Evolutionary conservation across 2,888 invertebrate genomes (phyloP), one percentile per base, ranked within the genome.

Genomic region (Eurytoma adleriae): DNA sequence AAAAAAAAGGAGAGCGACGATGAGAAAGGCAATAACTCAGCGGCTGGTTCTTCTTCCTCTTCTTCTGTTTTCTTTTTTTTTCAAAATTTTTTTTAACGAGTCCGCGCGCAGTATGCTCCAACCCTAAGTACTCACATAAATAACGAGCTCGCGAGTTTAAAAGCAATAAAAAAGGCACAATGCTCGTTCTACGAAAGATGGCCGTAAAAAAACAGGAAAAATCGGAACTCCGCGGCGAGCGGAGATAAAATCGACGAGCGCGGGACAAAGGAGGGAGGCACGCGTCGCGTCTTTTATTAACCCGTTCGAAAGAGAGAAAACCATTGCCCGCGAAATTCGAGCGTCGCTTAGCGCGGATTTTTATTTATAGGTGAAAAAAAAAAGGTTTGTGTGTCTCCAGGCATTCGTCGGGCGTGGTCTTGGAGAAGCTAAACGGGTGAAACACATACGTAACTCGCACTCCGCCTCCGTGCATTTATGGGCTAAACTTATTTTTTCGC

Each of bases 341-440:
- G 54, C 24, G 24, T 24, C 24, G 24, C 24, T 24, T 24, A 24
- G 14, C 5, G 64, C 56, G 20, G 18, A 20, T 69, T 76, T 57
- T 62, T 56, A 70, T 77, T 77, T 77, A 64, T 64, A 77, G 18
- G 18, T 30, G 75, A 52, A 66, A 20, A 62, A 62, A 16, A 40
- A 40, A 40, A 40, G 40, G 0, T 3, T 7, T 0, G 7, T 0
- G 0, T 40, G 5, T 3, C 40, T 7, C 40, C 5, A 3, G 40
- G 40, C 7, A 40, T 40, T 40, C 40, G 7, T 40, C 40, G 7
- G 40, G 40, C 40, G 5, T 7, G 40, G 5, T 40, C 7, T 1
- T 3, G 7, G 7, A 40, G 4, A 40, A 4, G 40, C 40, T 40
- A 40, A 40, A 7, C 7, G 40, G 0, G 24, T 40, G 40, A 40